Evolutionary conservation across 2,797 vertebrate genomes (phyloP), one percentile per base, ranked within the genome.

Genomic region (Orestias chungarensis): DNA sequence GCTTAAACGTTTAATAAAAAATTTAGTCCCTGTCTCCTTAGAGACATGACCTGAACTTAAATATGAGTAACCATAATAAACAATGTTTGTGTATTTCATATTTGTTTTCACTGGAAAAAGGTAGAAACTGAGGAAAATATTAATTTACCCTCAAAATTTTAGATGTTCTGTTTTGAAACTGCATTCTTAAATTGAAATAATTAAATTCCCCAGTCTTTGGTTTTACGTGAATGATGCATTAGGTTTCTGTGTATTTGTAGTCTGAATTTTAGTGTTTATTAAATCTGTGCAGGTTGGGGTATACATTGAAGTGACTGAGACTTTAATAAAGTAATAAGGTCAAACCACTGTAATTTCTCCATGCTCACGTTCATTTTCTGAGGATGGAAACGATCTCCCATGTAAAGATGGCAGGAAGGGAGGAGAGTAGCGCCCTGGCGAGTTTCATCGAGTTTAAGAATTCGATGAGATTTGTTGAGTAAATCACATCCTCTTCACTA

Each of bases 91-190:
- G 49, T 14, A 27, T 52, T 52, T 52, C 11, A 11, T 8, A 20
- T 50, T 50, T 50, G 49, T 23, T 50, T 52, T 52, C n/a, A 52
- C 49, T 52, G n/a, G n/a, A n/a, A n/a, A n/a, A n/a, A n/a, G n/a
- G n/a, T n/a, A n/a, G n/a, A n/a, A n/a, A n/a, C n/a, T n/a, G n/a
- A n/a, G n/a, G n/a, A n/a, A n/a, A n/a, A n/a, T n/a, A n/a, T n/a
- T n/a, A n/a, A n/a, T n/a, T n/a, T n/a, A n/a, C n/a, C n/a, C n/a
- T n/a, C n/a, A n/a, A n/a, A n/a, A n/a, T n/a, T n/a, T n/a, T n/a
- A n/a, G n/a, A n/a, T n/a, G n/a, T n/a, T n/a, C n/a, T n/a, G 38
- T 61, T 38, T 23, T 59, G 31, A 9, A 59, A 35, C 55, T 35
- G 35, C 2, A 3, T 59, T 59, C 18, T 35, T 35, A 35, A 8